Conservation (phyloP, 2,113 vertebrate species). For the Rhombomys opimus region DNA sequence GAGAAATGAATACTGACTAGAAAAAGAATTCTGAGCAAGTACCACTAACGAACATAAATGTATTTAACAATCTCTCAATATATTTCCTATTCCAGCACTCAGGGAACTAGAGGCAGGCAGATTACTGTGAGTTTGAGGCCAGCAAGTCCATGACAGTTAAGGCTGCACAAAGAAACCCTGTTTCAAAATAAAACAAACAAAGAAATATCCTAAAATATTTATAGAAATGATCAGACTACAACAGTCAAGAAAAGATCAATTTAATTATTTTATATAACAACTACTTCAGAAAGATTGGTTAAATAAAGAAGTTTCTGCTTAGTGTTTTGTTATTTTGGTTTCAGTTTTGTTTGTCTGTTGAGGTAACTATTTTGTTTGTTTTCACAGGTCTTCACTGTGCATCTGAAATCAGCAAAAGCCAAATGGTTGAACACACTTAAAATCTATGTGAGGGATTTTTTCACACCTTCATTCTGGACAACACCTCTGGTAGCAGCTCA, state of each 20-base stretch:
- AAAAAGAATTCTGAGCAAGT: background rate
- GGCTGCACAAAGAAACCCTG: too few relatives aligned
- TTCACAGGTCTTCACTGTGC: too few relatives aligned
- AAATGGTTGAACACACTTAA: background rate
- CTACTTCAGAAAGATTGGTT: background rate
- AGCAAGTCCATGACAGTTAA: too few relatives aligned
- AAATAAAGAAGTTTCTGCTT: background rate
- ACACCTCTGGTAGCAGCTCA: accelerated
- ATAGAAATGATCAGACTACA: background rate
- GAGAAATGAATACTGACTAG: background rate
- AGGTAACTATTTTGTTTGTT: background rate
- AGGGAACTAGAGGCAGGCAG: too few relatives aligned
- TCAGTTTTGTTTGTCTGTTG: background rate
- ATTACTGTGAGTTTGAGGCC: too few relatives aligned
- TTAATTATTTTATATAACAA: background rate
- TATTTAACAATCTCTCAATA: background rate
- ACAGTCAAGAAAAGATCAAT: background rate
- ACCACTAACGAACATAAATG: background rate
- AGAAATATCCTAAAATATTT: background rate
- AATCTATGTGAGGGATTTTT: background rate
- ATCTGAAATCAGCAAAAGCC: background rate
- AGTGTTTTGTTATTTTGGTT: background rate
- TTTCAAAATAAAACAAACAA: too few relatives aligned
- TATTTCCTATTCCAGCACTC: background rate
- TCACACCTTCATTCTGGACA: background rate